phyloP scores from a whole-genome alignment of 2,113 vertebrate genomes.

The Hippocampus barbouri region DNA sequence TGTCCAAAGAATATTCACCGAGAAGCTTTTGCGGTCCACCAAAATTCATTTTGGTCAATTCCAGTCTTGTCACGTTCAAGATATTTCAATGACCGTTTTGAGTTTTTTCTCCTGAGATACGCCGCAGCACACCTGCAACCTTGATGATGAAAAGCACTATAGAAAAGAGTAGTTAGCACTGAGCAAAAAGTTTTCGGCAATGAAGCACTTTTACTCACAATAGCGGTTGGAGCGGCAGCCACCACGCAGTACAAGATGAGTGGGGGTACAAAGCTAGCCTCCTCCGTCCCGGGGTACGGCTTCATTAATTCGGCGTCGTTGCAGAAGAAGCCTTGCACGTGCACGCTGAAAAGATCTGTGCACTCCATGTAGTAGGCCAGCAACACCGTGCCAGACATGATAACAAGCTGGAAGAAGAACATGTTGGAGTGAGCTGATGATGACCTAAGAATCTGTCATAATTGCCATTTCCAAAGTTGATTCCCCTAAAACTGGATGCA shows the following conservation, averaged over 20 bases:
- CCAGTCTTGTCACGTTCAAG: neutral
- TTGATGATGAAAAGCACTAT: neutral
- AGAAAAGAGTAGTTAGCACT: too few species aligned
- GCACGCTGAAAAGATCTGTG: conserved; percentile 92
- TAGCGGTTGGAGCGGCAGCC: conserved; percentile 85
- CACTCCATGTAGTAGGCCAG: conserved; percentile 98
- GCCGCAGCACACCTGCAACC: too few species aligned
- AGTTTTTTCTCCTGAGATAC: neutral
- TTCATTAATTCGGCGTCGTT: conserved; percentile 96
- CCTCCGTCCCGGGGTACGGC: conserved; percentile 90
- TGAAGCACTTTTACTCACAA: conserved; percentile 79
- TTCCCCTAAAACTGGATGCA: conserved; percentile 5
- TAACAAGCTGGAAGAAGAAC: conserved; percentile 95
- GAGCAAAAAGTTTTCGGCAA: neutral
- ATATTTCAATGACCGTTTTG: neutral
- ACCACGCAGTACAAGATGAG: conserved; percentile 94
- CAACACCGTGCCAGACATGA: conserved; percentile 96
- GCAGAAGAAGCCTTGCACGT: conserved; percentile 98
- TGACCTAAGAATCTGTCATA: conserved; percentile 14
- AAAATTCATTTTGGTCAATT: neutral
- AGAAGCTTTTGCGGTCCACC: too few species aligned
- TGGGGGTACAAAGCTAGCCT: conserved; percentile 91
- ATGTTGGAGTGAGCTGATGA: conserved; percentile 53
- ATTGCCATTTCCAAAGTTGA: neutral
- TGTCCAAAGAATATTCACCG: too few species aligned